These are phyloP conservation scores for Apodemia zela DNA, from an alignment of 2,888 invertebrate species.

Conservation along the genomic window DNA sequence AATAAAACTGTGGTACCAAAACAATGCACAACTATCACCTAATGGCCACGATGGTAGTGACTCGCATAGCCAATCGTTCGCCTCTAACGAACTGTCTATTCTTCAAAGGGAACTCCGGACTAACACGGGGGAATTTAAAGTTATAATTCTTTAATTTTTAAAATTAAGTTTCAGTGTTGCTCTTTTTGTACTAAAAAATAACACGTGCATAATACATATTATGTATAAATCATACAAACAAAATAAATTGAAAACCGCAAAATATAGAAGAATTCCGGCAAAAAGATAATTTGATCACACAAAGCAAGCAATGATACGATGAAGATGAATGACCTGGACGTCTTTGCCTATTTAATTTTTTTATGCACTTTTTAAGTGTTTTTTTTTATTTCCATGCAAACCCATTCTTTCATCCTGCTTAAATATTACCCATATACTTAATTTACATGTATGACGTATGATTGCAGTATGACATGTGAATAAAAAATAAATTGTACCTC, in stretches of 20 bases:
- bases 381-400: constrained; percentile 16
- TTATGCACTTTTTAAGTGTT: not conserved
- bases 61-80: no score
- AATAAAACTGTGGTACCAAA: no score
- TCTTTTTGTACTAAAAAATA: constrained; percentile 16
- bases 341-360: constrained; percentile 7
- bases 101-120: no score
- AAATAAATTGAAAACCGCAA: constrained; percentile 24
- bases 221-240: constrained; percentile 26
- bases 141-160: not conserved
- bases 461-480: constrained; percentile 31
- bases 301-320: constrained; percentile 59
- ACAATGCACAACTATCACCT: no score
- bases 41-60: no score
- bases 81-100: no score
- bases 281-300: constrained; percentile 42
- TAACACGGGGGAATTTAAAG: no score
- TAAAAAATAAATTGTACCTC: constrained; percentile 55
- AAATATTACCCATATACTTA: not conserved
- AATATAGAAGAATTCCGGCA: constrained; percentile 35
- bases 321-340: constrained; percentile 46
- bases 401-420: constrained; percentile 14
- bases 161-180: constrained; percentile 17
- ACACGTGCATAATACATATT: constrained; percentile 33
- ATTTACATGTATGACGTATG: constrained; percentile 20